Conservation (phyloP, 2,888 invertebrate species). For the Ellobium chinense region DNA sequence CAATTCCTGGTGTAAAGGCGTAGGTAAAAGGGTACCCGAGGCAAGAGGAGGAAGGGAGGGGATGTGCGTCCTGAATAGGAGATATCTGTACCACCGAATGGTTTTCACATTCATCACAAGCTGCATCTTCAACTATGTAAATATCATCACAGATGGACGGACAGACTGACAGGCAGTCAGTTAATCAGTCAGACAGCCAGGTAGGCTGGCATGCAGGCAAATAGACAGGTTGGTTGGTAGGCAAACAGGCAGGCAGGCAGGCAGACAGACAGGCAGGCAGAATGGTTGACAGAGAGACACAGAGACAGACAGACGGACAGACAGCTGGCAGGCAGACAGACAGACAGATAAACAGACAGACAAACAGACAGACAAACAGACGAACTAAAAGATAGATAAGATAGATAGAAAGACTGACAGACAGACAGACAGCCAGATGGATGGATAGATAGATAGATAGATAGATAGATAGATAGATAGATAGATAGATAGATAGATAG, state of each 20-base stretch:
- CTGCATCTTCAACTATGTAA: neutral
- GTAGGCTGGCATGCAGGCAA: neutral
- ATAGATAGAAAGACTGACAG: neutral
- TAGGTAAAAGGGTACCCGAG: too few species aligned
- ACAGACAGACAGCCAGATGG: neutral
- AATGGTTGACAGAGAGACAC: neutral
- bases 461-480: constrained; percentile 15
- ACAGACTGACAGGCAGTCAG: neutral
- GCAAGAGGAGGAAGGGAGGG: too few species aligned
- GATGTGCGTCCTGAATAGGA: too few species aligned
- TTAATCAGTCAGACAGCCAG: neutral
- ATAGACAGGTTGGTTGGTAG: neutral
- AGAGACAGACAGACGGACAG: neutral
- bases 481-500: constrained; percentile 15
- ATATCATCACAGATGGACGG: neutral
- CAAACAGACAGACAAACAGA: neutral
- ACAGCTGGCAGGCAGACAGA: neutral
- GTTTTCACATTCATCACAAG: too few species aligned
- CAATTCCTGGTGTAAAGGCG: too few species aligned
- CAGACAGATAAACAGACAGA: neutral
- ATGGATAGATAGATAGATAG: constrained; percentile 9
- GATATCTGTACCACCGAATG: too few species aligned
- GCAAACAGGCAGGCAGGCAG: neutral
- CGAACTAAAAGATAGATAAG: neutral
- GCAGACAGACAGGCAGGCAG: neutral